phyloP scores from a whole-genome alignment of 1,140 invertebrate species.

The Globodera ellingtonae region DNA sequence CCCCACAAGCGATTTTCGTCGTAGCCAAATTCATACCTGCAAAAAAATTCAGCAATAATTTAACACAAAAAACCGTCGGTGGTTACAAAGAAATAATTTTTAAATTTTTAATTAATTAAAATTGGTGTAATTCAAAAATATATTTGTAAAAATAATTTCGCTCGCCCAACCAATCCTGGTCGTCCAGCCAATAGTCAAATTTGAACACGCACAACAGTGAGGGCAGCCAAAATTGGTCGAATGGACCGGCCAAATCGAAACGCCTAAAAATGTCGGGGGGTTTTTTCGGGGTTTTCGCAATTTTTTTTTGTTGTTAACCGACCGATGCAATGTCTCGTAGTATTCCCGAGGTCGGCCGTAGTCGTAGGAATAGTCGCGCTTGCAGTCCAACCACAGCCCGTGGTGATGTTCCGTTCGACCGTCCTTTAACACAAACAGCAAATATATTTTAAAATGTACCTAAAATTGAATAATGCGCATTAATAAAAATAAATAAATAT shows the following conservation, averaged over 20 bases:
- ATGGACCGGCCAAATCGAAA: constrained; percentile 57
- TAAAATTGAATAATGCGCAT: too few species aligned
- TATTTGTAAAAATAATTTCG: too few species aligned
- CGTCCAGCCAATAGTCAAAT: constrained; percentile 65
- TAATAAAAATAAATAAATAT: too few species aligned
- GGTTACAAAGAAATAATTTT: not conserved
- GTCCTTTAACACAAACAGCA: constrained; percentile 43
- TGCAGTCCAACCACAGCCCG: constrained; percentile 63
- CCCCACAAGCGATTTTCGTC: constrained; percentile 63
- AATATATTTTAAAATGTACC: too few species aligned
- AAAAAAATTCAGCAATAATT: not conserved
- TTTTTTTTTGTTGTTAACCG: not conserved
- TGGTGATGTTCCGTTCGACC: constrained; percentile 64
- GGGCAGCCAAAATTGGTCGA: constrained; percentile 62
- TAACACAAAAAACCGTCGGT: too few species aligned
- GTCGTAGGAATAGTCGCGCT: constrained; percentile 63
- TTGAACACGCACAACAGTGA: constrained; percentile 60
- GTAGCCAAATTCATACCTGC: constrained; percentile 61
- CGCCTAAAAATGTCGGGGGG: constrained; percentile 19
- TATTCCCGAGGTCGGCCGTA: constrained; percentile 61
- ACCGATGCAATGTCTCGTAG: constrained; percentile 63
- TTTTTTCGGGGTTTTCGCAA: not conserved
- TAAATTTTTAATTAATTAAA: too few species aligned
- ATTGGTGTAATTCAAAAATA: too few species aligned
- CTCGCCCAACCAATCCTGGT: constrained; percentile 54